Base-by-base conservation (phyloP, 2,113 vertebrate species). In the Xiphophorus couchianus region DNA sequence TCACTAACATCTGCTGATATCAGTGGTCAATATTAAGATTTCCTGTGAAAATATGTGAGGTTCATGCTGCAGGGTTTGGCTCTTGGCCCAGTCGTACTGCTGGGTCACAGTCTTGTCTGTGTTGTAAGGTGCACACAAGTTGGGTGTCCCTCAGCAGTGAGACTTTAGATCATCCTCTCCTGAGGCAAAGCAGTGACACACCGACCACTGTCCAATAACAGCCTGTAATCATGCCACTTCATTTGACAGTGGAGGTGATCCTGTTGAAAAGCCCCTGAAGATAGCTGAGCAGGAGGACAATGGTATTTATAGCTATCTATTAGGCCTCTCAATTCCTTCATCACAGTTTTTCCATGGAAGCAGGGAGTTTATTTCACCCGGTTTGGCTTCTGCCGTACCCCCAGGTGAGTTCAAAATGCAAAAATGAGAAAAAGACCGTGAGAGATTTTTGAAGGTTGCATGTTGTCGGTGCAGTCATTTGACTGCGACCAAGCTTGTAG, bases 401-500 rank as follows among this genome's bases (percentile, higher is more conserved):
- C 70, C 77, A 86, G 84, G 89, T 89, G 90, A 73, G 83, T 80
- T 51, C 73, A 76, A 77, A 35, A 82, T 44, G 0, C 80, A 85
- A 87, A 77, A 27, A 82, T 84, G 35, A 66, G 75, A 15, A 54
- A 14, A 0, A 3, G 8, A 27, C 71, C 1, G 5, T 83, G 88
- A 86, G 71, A 84, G 75, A 87, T 68, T 78, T 71, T 80, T 2
- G 79, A 80, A 81, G 80, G 70, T 31, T 81, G 84, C 81, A 83
- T 74, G 66, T 90, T 85, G 81, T 87, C 5, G 28, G 51, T 70
- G 88, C 70, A 87, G 89, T 87, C 85, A 80, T 84, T 86, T 76
- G 84, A 91, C 72, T 75, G 74, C 80, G 60, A 86, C 80, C 88
- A 87, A 89, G 83, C 90, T 92, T 89, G 86, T 33, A 84, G 78